Base-by-base conservation (phyloP, 2,113 vertebrate species). In the Dendropsophus ebraccatus region DNA sequence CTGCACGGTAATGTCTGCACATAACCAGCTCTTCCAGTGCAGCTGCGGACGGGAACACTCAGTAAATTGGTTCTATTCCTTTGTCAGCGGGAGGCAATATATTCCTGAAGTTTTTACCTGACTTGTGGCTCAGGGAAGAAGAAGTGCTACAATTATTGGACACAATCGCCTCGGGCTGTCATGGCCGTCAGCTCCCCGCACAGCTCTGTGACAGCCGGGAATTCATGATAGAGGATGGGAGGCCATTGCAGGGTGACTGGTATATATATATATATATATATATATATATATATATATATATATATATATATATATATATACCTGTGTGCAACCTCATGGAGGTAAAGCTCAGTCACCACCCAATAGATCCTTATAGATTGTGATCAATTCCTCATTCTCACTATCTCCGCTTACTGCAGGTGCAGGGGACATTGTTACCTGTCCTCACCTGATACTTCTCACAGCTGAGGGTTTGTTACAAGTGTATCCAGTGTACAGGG, bases 31-130 rank as follows among this genome's bases (percentile, higher is more conserved):
- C 14, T 60, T 77, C 76, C 83, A 58, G 88, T 73, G 81, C 47
- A 60, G 69, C 52, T 67, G 58, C 37, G 47, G n/a, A 50, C 79
- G n/a, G 83, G 78, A 89, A 83, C 52, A 87, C 88, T 73, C 75
- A 11, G 56, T 56, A 77, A 21, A 86, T 0, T 58, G 54, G 32
- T 86, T 90, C 87, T 85, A 35, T 87, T 85, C 11, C 69, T 87
- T 86, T 82, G 28, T 89, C 82, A 88, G 89, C 87, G 90, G 77
- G 77, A 89, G 90, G 88, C 85, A 91, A 90, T 90, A 88, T 73
- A 88, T 19, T 0, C 86, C 87, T 21, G 85, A 88, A 74, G 67
- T 81, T 60, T 72, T 23, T 47, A 45, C 67, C 6, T 0, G 86
- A 89, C 88, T 60, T 69, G n/a, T 28, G 73, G 74, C 81, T 78